Percentiles rank a stretch among this genome's conserved stretches.
Conservation (phyloP, 2,113 vertebrate species). For the Petrocephalus microphthalmus region DNA sequence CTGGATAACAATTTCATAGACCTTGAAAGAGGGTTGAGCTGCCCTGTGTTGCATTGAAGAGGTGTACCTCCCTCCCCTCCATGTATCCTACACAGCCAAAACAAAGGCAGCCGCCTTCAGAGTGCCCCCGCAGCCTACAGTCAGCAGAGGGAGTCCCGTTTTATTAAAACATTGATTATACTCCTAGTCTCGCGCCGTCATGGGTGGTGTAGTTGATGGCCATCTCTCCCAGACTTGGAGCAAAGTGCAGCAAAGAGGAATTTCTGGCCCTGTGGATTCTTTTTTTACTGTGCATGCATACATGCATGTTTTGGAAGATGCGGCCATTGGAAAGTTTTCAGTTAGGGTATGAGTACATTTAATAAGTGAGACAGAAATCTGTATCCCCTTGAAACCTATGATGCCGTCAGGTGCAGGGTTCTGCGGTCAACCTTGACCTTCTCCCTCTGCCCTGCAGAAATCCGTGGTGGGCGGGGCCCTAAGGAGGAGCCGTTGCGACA, state of each 20-base stretch:
- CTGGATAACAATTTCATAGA: constrained; percentile 54
- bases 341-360: neutral
- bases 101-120: neutral
- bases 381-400: neutral
- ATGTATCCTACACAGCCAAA: neutral
- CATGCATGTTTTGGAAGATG: neutral
- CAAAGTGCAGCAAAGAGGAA: neutral
- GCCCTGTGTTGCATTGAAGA: constrained; percentile 33
- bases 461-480: constrained; percentile 51
- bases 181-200: constrained; percentile 20
- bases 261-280: neutral
- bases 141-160: neutral
- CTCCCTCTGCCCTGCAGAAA: constrained; percentile 44
- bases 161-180: neutral
- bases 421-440: neutral
- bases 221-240: neutral
- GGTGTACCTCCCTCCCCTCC: neutral
- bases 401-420: neutral
- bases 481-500: constrained; percentile 53
- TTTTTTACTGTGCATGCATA: neutral
- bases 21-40: constrained; percentile 46
- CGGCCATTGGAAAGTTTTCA: neutral
- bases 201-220: neutral
- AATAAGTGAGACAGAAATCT: neutral
- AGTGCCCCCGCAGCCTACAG: neutral